Conservation (phyloP, 2,113 vertebrate genomes). For the Casuarius casuarius region DNA sequence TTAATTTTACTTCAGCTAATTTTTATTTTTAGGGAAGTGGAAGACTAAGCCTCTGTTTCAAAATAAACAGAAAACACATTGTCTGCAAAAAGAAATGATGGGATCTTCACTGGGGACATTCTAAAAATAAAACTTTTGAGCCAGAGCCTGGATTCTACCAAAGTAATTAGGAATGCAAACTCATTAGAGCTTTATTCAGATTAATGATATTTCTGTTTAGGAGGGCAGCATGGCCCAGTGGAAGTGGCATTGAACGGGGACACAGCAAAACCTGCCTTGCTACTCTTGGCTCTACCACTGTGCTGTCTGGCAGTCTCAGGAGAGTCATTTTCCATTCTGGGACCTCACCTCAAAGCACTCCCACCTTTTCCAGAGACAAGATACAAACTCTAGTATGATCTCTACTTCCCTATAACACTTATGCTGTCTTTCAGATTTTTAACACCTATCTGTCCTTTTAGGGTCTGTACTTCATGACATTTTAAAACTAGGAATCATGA, state of each 20-base stretch:
- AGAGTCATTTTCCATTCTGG: accelerated
- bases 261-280: accelerated
- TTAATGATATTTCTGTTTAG: not conserved
- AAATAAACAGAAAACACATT: constrained; percentile 36
- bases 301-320: not conserved
- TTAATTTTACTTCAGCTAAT: constrained; percentile 13
- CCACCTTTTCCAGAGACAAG: not conserved
- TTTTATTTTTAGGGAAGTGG: not conserved
- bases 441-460: not conserved
- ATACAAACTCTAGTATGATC: accelerated
- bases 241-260: not conserved
- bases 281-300: not conserved
- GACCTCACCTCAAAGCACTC: not conserved
- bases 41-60: constrained; percentile 27
- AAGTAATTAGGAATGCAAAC: not conserved
- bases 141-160: not conserved
- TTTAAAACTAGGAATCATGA: not conserved
- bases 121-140: constrained; percentile 43
- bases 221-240: not conserved
- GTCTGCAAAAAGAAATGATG: not conserved
- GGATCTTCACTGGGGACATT: not conserved
- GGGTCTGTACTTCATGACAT: not conserved
- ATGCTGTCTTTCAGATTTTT: not conserved
- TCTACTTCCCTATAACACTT: accelerated
- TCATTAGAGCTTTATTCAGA: not conserved